Evolutionary conservation across 1,140 invertebrate species (phyloP).

Genomic region (Pogonognathellus flavescens): DNA sequence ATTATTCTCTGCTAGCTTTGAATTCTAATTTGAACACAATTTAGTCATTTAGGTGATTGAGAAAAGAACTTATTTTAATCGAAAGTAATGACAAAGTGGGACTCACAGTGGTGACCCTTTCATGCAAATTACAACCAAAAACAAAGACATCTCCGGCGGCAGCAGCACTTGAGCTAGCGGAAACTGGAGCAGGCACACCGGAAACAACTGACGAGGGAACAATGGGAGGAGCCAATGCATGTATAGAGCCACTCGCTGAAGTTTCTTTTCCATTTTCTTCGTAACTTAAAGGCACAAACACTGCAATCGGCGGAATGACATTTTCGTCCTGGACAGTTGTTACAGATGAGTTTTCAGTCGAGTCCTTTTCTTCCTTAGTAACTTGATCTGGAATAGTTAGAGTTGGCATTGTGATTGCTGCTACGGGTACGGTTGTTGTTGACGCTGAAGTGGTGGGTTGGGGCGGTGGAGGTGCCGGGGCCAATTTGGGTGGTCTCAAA

Average conservation of each 20-base stretch:
- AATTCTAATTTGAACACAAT: neutral
- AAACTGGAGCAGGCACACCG: neutral
- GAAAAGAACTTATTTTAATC: neutral
- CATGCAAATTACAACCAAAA: slow-evolving; percentile 92
- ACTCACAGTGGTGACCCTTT: slow-evolving; percentile 75
- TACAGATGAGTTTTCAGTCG: neutral
- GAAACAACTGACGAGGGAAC: no score
- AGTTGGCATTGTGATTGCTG: no score
- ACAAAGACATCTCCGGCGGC: slow-evolving; percentile 76
- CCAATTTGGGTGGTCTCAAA: slow-evolving; percentile 27
- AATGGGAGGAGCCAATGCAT: neutral
- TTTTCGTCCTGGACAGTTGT: slow-evolving; percentile 27
- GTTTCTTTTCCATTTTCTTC: slow-evolving; percentile 18
- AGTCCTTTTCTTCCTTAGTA: neutral
- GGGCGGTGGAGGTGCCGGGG: neutral
- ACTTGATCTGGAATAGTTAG: neutral
- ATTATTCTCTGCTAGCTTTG: neutral
- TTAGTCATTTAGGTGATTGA: neutral
- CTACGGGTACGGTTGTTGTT: no score
- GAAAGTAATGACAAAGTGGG: neutral
- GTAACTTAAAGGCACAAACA: slow-evolving; percentile 48
- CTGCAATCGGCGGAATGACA: neutral
- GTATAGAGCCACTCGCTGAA: neutral
- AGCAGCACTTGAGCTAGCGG: neutral
- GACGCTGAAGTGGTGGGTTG: neutral